Evolutionary conservation across 2,797 vertebrate species (phyloP), one percentile per base, ranked within the genome.

Genomic region (Centroberyx gerrardi): DNA sequence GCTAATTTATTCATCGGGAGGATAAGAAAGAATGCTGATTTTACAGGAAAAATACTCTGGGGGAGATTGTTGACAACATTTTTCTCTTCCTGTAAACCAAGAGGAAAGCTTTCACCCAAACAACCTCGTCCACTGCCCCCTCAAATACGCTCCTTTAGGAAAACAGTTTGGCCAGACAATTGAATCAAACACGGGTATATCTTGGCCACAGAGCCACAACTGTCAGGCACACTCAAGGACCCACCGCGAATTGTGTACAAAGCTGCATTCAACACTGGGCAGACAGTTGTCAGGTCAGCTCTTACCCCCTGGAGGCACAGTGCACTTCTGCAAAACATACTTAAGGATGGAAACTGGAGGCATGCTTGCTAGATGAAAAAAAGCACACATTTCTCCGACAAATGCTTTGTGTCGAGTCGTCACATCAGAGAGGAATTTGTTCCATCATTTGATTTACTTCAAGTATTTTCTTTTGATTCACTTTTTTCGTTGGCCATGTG

Each of bases 161-260:
- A 81, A 86, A 85, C 74, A 72, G 66, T 74, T 86, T 68, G 78
- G 60, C 64, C 65, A 84, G 64, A 88, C 54, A 58, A 78, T 65
- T 80, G 67, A 55, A 59, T 62, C 65, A 63, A 69, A 68, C 75
- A 73, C 36, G 38, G 28, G 44, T 49, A 33, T 62, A 67, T 74
- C 42, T 76, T 74, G 64, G 68, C 87, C 72, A 10, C 81, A 84
- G 76, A 88, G 55, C 82, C 85, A 78, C 77, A 92, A 80, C 76
- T 80, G 72, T 80, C 66, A 61, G 42, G 59, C 31, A 60, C 62
- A 64, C 54, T 66, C 38, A 27, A 53, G 72, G 87, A 86, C 88
- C 89, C 75, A 85, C 89, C 62, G 0, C 62, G 33, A 61, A 79
- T 29, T 91, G 87, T 91, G 78, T 87, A 88, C 63, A 89, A 76